A percentile compares a stretch with the other conserved stretches of the same genome.
phyloP scores from a whole-genome alignment of 23 tunicate genomes.

The Trididemnum miniatum region DNA sequence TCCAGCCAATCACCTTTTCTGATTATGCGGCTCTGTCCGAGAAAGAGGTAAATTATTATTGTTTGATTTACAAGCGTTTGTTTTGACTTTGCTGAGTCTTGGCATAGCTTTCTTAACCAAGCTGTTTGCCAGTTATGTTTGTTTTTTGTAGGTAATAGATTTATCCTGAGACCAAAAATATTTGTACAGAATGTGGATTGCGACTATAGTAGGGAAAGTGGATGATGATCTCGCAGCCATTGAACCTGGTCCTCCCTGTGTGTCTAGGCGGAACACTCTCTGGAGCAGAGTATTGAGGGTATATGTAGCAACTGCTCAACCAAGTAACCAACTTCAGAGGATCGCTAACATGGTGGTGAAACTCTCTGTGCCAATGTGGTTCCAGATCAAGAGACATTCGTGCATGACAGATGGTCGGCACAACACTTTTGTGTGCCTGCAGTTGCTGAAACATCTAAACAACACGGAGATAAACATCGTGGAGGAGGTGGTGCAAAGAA shows the following conservation, averaged over 20 bases:
- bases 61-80: conserved; percentile 7
- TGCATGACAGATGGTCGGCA: conserved; percentile 24
- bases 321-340: conserved; percentile 29
- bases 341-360: conserved; percentile 15
- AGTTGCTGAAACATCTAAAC: conserved; percentile 17
- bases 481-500: conserved; percentile 19
- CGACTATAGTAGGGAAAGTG: conserved; percentile 6
- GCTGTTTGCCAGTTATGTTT: not conserved
- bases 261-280: conserved; percentile 15
- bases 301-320: conserved; percentile 5
- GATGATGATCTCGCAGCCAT: conserved; percentile 27
- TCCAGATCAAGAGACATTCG: conserved; percentile 16
- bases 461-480: conserved; percentile 23
- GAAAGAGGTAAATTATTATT: conserved; percentile 3
- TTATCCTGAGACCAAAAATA: conserved; percentile 20
- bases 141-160: conserved; percentile 1
- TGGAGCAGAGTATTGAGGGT: conserved; percentile 29
- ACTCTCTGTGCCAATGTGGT: conserved; percentile 31
- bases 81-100: conserved; percentile 1
- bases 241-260: conserved; percentile 34
- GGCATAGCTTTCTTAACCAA: not conserved
- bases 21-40: conserved; percentile 9
- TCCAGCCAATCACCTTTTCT: conserved; percentile 14
- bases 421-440: conserved; percentile 24
- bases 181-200: conserved; percentile 23